These are phyloP conservation scores for Entomyzon cyanotis DNA, from an alignment of 2,113 vertebrate genomes.

Conservation along the genomic window DNA sequence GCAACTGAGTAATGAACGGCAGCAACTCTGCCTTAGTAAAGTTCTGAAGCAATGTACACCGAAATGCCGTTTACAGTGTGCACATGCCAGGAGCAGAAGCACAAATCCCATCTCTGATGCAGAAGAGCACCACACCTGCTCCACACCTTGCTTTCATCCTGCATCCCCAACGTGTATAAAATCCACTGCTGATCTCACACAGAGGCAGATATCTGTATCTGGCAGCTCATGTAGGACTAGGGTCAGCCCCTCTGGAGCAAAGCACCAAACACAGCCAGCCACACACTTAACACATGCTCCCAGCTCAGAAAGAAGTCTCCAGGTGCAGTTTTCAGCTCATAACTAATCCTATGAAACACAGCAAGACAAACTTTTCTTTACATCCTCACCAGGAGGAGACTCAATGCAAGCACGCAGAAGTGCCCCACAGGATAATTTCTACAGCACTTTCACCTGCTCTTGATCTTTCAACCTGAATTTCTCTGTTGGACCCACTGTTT, in stretches of 20 bases:
- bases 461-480: not conserved
- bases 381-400: not conserved
- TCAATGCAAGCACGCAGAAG: fast-evolving
- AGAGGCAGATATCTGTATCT: fast-evolving
- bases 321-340: not conserved
- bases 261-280: not conserved
- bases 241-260: not conserved
- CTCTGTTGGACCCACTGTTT: not conserved
- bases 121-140: not conserved
- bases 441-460: not conserved
- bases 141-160: not conserved
- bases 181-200: not conserved
- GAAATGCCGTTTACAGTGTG: not conserved
- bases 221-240: not conserved
- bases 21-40: not conserved
- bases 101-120: not conserved
- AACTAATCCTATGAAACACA: not conserved
- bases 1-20: not conserved
- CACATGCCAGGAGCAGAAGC: not conserved
- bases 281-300: not conserved
- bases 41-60: not conserved
- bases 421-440: not conserved
- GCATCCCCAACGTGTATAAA: not conserved
- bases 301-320: not conserved
- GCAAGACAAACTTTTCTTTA: not conserved